These are phyloP conservation scores for Rhagoletis pomonella DNA, from an alignment of 1,140 invertebrate genomes.

Conservation along the genomic window DNA sequence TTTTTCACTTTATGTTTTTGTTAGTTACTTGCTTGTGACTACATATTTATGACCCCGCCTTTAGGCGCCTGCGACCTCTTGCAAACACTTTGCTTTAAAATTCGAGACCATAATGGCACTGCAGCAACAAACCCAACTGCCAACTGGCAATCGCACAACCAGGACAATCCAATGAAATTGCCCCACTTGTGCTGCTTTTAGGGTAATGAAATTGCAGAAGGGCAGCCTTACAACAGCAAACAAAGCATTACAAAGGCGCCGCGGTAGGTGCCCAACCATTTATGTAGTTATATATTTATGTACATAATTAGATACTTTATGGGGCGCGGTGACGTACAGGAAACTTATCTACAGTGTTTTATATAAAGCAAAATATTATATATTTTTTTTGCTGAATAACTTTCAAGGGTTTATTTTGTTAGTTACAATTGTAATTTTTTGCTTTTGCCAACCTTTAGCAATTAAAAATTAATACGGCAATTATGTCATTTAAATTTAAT, in stretches of 20 bases:
- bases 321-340: not conserved
- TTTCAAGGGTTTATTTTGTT: not conserved
- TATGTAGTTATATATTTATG: too few species aligned
- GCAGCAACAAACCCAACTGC: not conserved
- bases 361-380: not conserved
- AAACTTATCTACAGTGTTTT: not conserved
- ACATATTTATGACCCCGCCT: too few species aligned
- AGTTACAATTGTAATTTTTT: not conserved
- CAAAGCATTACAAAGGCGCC: not conserved
- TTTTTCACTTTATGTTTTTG: not conserved
- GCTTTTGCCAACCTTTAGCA: not conserved
- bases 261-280: not conserved
- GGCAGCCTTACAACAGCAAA: not conserved
- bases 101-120: not conserved
- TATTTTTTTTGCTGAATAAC: too few species aligned
- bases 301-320: not conserved
- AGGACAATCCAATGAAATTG: not conserved
- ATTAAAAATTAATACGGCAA: slow-evolving; percentile 38
- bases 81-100: not conserved
- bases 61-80: not conserved
- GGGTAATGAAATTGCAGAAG: not conserved
- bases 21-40: not conserved
- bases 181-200: not conserved
- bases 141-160: slow-evolving; percentile 15
- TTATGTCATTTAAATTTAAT: slow-evolving; percentile 21